These are phyloP conservation scores for Harpalus rubripes DNA, from an alignment of 2,888 invertebrate species.

Conservation along the genomic window DNA sequence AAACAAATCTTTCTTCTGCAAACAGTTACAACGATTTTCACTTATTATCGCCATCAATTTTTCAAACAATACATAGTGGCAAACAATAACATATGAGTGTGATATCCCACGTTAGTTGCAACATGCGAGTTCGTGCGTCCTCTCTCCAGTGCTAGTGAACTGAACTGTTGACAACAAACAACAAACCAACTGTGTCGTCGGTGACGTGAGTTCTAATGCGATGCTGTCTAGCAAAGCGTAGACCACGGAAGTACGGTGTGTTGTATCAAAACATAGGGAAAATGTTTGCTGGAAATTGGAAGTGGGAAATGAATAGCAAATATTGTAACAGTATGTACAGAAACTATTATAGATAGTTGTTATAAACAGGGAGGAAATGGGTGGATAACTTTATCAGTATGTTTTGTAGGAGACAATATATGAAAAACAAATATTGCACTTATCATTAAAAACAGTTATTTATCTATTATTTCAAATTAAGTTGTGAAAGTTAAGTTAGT, in stretches of 20 bases:
- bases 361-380: background rate
- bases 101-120: background rate
- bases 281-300: background rate
- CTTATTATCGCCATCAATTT: background rate
- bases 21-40: background rate
- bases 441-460: no score
- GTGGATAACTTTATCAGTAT: background rate
- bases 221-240: background rate
- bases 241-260: background rate
- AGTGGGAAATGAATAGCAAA: background rate
- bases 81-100: background rate
- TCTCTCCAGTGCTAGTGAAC: background rate
- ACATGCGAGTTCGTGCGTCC: conserved; percentile 1
- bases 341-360: background rate
- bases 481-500: no score
- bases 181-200: background rate
- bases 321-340: background rate
- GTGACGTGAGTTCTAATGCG: background rate
- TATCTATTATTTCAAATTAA: no score
- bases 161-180: background rate
- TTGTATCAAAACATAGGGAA: background rate
- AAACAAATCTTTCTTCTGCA: no score
- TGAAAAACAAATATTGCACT: no score
- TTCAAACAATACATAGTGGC: background rate
- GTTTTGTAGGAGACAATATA: background rate